Conservation (phyloP, 2,888 invertebrate genomes). For the Drosophila neotestacea region DNA sequence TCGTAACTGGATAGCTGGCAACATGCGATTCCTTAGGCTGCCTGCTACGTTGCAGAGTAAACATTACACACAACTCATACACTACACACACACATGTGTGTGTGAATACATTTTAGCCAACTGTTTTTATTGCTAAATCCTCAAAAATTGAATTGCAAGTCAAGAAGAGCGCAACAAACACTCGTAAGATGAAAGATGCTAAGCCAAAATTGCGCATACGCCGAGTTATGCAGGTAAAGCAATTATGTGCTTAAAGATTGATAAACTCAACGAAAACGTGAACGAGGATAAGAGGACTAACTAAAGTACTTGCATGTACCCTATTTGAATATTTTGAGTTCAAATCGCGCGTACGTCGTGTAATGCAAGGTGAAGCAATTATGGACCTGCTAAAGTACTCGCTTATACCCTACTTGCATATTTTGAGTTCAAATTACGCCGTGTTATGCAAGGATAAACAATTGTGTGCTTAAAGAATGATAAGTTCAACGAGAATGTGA, state of each 20-base stretch:
- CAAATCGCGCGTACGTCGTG: background rate
- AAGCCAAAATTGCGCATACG: constrained; percentile 72
- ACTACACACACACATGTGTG: constrained; percentile 22
- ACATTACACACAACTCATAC: constrained; percentile 58
- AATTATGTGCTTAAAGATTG: constrained; percentile 27
- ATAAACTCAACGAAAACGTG: background rate
- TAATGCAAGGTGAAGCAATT: no score
- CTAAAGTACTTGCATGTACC: background rate
- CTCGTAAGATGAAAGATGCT: background rate
- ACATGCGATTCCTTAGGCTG: constrained; percentile 47
- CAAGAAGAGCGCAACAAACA: constrained; percentile 33
- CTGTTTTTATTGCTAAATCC: constrained; percentile 67
- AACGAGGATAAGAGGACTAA: background rate
- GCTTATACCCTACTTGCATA: no score
- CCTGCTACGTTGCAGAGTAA: constrained; percentile 67
- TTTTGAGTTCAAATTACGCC: no score
- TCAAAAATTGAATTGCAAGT: constrained; percentile 75
- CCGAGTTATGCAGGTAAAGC: constrained; percentile 42
- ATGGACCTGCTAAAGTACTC: no score
- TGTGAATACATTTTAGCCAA: constrained; percentile 11
- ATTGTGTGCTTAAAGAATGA: no score
- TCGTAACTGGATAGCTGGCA: constrained; percentile 22
- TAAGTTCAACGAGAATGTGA: no score
- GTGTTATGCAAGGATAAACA: no score
- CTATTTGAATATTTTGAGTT: background rate